Conservation (phyloP, 2,113 vertebrate species). For the Manacus vitellinus region DNA sequence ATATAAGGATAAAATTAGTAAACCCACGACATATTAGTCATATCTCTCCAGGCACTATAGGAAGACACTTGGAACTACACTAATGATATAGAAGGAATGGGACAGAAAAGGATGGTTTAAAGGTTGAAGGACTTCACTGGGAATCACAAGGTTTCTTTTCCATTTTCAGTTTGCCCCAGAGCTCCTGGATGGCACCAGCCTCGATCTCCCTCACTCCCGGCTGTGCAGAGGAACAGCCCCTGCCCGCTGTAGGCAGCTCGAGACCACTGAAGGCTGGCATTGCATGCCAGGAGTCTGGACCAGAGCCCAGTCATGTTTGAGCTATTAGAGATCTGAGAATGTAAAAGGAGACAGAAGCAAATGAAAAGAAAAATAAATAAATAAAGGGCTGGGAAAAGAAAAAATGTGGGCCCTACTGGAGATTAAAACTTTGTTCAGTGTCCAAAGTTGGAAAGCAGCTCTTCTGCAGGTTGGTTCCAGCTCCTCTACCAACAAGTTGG, state of each 20-base stretch:
- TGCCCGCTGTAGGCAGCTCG: neutral
- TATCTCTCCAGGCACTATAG: neutral
- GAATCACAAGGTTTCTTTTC: neutral
- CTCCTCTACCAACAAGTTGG: slow-evolving; percentile 39
- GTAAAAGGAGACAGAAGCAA: slow-evolving; percentile 39
- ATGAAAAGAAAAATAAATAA: slow-evolving; percentile 33
- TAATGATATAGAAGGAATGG: neutral
- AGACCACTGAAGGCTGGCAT: neutral
- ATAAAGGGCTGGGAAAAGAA: slow-evolving; percentile 6
- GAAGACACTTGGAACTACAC: neutral
- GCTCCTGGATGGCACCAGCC: neutral
- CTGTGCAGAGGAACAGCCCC: neutral
- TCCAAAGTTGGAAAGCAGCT: slow-evolving; percentile 48
- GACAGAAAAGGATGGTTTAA: neutral
- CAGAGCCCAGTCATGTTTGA: neutral
- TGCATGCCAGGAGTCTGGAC: neutral
- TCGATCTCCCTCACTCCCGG: neutral
- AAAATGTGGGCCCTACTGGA: neutral
- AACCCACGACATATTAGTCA: neutral
- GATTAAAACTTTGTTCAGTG: slow-evolving; percentile 21
- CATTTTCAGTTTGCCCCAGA: neutral
- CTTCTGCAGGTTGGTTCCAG: slow-evolving; percentile 44
- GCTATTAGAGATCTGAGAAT: slow-evolving; percentile 29
- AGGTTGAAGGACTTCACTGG: neutral
- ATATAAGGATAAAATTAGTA: neutral